Evolutionary conservation across 2,113 vertebrate species (phyloP).

Genomic region (Ictalurus punctatus): DNA sequence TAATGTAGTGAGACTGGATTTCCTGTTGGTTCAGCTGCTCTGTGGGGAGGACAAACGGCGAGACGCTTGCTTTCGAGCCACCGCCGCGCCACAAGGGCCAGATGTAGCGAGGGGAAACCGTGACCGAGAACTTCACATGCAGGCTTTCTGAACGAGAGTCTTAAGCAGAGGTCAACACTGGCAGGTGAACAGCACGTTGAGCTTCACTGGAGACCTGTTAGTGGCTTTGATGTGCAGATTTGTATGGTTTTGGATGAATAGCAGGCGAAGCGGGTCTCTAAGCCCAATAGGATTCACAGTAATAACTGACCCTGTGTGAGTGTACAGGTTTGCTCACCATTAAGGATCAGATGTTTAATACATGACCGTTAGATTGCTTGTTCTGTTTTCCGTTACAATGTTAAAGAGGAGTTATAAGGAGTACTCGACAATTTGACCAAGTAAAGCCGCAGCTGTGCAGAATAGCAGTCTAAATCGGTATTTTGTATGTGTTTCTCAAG

Average conservation of each 20-base stretch:
- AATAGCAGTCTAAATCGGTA: not conserved
- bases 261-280: not conserved
- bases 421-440: not conserved
- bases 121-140: slow-evolving; percentile 30
- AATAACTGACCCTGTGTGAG: not conserved
- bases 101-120: slow-evolving; percentile 55
- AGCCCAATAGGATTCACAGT: not conserved
- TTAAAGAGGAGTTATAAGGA: not conserved
- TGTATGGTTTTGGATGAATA: not conserved
- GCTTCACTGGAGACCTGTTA: slow-evolving; percentile 50
- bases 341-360: not conserved
- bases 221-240: slow-evolving; percentile 5
- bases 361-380: not conserved
- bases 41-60: slow-evolving; percentile 59
- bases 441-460: not conserved
- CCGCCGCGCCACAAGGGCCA: slow-evolving; percentile 55
- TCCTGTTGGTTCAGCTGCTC: slow-evolving; percentile 74
- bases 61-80: slow-evolving; percentile 57
- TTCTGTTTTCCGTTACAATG: not conserved
- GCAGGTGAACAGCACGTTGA: slow-evolving; percentile 61
- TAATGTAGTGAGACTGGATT: slow-evolving; percentile 62
- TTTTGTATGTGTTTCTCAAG: not conserved
- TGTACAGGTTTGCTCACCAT: not conserved
- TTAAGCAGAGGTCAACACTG: slow-evolving; percentile 61
- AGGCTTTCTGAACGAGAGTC: slow-evolving; percentile 60